Conservation (phyloP, 2,888 invertebrate genomes). For the Serrognathus titanus region DNA sequence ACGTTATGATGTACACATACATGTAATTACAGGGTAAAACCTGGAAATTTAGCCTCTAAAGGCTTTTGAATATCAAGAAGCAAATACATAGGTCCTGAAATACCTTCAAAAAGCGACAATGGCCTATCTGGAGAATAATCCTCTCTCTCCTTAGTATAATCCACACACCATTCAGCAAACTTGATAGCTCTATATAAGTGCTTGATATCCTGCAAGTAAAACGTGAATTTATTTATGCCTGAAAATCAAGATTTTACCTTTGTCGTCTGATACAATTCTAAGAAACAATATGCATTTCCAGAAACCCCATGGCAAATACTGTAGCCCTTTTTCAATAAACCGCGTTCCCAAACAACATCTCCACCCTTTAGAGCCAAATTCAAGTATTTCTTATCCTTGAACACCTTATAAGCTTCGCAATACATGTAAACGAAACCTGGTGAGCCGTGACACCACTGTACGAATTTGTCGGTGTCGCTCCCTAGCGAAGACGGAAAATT, state of each 20-base stretch:
- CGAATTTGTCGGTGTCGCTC: conserved; percentile 66
- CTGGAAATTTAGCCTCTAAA: conserved; percentile 70
- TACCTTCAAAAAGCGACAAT: conserved; percentile 79
- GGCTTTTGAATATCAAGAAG: conserved; percentile 66
- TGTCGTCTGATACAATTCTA: conserved; percentile 75
- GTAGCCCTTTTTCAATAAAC: conserved; percentile 78
- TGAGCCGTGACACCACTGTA: conserved; percentile 96
- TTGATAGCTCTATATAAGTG: conserved; percentile 73
- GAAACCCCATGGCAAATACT: conserved; percentile 86
- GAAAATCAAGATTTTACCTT: conserved; percentile 48
- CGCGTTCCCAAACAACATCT: conserved; percentile 77
- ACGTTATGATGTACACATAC: background rate
- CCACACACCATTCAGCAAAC: conserved; percentile 79
- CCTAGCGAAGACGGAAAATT: conserved; percentile 78
- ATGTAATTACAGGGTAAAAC: conserved; percentile 47
- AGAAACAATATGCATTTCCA: conserved; percentile 82
- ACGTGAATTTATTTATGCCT: background rate
- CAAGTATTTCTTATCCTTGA: conserved; percentile 65
- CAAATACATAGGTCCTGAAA: conserved; percentile 75
- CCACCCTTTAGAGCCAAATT: conserved; percentile 67
- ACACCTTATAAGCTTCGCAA: conserved; percentile 64
- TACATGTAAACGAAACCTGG: conserved; percentile 78
- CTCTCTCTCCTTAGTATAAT: conserved; percentile 66
- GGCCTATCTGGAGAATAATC: conserved; percentile 73
- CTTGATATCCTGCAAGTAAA: conserved; percentile 57